phyloP scores from a whole-genome alignment of 2,113 vertebrate species.

The Pseudonaja textilis region DNA sequence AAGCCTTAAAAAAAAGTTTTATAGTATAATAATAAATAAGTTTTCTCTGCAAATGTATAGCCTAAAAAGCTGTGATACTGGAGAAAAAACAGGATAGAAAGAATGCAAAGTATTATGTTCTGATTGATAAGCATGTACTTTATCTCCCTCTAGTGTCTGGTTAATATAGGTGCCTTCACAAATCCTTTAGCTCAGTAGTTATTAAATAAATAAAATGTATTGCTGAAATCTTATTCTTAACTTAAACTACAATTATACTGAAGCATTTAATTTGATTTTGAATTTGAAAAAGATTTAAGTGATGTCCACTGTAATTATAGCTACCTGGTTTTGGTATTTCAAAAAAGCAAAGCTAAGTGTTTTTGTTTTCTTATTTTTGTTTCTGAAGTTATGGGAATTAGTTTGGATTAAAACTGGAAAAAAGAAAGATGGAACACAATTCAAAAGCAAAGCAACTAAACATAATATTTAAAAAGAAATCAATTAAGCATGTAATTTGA shows the following conservation, averaged over 20 bases:
- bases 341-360: neutral
- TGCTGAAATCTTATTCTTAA: neutral
- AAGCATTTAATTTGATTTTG: neutral
- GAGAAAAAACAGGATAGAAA: neutral
- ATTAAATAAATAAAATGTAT: neutral
- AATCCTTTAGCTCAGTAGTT: neutral
- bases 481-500: neutral
- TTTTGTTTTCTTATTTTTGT: neutral
- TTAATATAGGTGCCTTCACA: neutral
- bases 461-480: neutral
- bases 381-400: neutral
- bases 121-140: neutral
- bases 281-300: neutral
- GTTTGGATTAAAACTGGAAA: neutral
- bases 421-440: neutral
- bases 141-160: constrained; percentile 19
- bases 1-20: neutral
- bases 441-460: neutral
- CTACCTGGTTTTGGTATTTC: neutral
- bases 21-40: neutral
- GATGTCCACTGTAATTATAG: neutral
- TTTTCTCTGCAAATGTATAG: neutral
- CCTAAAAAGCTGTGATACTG: neutral
- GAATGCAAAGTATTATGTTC: neutral
- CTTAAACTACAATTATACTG: neutral